Conservation (phyloP, 1,140 invertebrate species). For the Meteorus sp. region DNA sequence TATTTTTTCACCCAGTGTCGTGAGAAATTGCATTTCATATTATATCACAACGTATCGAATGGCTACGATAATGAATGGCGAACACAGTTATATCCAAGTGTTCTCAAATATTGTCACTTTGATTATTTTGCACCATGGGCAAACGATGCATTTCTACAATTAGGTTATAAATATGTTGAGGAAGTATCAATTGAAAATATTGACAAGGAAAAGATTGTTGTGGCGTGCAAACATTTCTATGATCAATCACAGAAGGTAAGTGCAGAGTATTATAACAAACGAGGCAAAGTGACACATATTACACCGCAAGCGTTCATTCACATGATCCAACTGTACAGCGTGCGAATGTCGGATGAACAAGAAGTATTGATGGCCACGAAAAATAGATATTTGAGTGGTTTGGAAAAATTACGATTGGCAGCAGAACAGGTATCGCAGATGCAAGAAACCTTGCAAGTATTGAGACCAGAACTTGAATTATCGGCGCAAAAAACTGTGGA, state of each 20-base stretch:
- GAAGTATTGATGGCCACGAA: slow-evolving; percentile 60
- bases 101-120: slow-evolving; percentile 74
- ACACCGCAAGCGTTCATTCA: slow-evolving; percentile 63
- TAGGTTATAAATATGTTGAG: slow-evolving; percentile 67
- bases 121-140: slow-evolving; percentile 78
- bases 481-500: slow-evolving; percentile 67
- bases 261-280: slow-evolving; percentile 43
- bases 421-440: slow-evolving; percentile 66
- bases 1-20: slow-evolving; percentile 66
- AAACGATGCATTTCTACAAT: slow-evolving; percentile 67
- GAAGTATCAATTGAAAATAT: slow-evolving; percentile 60
- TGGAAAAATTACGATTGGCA: slow-evolving; percentile 70
- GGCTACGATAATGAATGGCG: slow-evolving; percentile 46
- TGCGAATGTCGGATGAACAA: slow-evolving; percentile 61
- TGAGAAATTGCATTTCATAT: slow-evolving; percentile 68
- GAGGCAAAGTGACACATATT: slow-evolving; percentile 61
- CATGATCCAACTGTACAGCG: slow-evolving; percentile 62
- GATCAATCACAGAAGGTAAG: slow-evolving; percentile 37
- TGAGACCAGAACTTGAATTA: slow-evolving; percentile 70
- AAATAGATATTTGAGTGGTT: slow-evolving; percentile 63
- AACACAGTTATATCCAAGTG: slow-evolving; percentile 65
- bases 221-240: slow-evolving; percentile 66
- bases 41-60: slow-evolving; percentile 64
- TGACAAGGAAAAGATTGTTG: slow-evolving; percentile 56
- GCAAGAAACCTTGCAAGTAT: slow-evolving; percentile 65